These are phyloP conservation scores for Tapirus terrestris DNA, from an alignment of 2,113 vertebrate species.

Conservation along the genomic window DNA sequence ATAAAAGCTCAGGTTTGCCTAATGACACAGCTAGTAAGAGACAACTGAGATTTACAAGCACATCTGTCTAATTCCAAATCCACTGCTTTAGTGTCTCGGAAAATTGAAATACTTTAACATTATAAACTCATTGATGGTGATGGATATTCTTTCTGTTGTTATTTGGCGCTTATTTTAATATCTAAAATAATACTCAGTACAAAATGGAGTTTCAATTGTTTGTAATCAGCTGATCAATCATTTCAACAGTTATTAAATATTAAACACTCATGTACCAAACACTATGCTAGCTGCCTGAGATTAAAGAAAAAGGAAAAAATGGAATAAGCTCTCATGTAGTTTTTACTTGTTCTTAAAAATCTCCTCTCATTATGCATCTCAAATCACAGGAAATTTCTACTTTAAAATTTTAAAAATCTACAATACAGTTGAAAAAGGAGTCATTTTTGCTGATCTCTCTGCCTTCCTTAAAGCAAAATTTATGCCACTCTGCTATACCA, in stretches of 20 bases:
- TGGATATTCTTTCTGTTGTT: background rate
- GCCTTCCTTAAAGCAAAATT: background rate
- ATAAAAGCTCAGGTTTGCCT: background rate
- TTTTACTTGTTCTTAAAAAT: background rate
- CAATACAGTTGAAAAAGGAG: background rate
- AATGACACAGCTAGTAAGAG: background rate
- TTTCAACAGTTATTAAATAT: background rate
- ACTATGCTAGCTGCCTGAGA: background rate
- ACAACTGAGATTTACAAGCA: background rate
- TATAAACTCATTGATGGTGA: background rate
- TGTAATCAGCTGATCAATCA: background rate
- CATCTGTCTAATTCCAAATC: background rate
- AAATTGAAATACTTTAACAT: background rate
- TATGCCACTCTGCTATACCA: slow-evolving; percentile 46
- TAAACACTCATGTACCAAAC: background rate
- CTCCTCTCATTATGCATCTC: background rate
- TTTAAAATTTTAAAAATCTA: background rate
- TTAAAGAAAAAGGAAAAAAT: background rate
- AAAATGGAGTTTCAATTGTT: background rate
- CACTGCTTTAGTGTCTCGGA: background rate
- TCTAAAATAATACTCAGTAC: background rate
- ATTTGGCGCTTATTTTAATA: background rate
- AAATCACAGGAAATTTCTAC: background rate
- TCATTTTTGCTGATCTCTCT: background rate
- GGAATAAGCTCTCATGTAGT: background rate